phyloP scores from a whole-genome alignment of 2,797 vertebrate species.

The Emydoidea blandingii region DNA sequence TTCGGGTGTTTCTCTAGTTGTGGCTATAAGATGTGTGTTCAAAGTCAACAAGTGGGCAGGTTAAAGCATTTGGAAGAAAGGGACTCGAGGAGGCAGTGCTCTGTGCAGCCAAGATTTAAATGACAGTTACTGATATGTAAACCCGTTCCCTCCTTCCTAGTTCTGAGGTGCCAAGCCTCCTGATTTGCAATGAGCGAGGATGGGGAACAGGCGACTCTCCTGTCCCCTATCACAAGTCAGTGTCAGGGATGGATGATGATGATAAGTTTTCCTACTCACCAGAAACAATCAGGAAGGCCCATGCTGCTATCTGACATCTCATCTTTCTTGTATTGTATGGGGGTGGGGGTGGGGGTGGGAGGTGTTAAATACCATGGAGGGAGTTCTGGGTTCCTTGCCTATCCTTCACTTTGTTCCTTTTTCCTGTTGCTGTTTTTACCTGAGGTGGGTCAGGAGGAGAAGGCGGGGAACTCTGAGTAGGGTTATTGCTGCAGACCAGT shows the following conservation, averaged over 20 bases:
- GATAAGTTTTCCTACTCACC: constrained; percentile 49
- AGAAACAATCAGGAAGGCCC: constrained; percentile 21
- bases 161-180: neutral
- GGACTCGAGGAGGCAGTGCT: neutral
- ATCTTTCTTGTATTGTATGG: neutral
- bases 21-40: neutral
- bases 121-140: rapidly evolving
- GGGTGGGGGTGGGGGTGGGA: neutral
- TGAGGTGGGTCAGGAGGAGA: neutral
- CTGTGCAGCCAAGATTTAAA: neutral
- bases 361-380: neutral
- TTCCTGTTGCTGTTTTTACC: neutral
- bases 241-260: neutral
- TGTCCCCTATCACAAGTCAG: neutral
- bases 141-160: neutral
- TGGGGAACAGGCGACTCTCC: neutral
- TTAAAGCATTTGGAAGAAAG: neutral
- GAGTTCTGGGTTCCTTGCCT: neutral
- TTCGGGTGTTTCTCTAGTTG: neutral
- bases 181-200: neutral
- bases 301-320: neutral
- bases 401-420: neutral
- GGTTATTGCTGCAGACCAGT: neutral
- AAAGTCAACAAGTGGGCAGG: neutral
- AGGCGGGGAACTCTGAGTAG: neutral